phyloP scores from a whole-genome alignment of 2,113 vertebrate genomes.

The Gavialis gangeticus region DNA sequence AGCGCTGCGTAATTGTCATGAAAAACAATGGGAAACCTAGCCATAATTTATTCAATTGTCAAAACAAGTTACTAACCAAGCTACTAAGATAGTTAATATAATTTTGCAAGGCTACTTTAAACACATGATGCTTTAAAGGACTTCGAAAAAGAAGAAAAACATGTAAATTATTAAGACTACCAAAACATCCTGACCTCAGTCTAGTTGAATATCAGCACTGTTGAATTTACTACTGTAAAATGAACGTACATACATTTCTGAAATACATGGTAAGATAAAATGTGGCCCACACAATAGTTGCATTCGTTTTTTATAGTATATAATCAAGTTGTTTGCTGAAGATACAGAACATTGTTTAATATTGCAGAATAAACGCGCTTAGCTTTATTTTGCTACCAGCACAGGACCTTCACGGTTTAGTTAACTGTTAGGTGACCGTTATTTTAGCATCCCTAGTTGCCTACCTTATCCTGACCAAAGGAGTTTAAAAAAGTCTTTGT shows the following conservation, averaged over 20 bases:
- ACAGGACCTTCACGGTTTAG: not conserved
- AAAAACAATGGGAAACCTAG: not conserved
- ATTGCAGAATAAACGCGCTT: not conserved
- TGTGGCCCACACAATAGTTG: not conserved
- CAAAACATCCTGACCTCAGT: not conserved
- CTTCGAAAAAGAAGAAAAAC: too few relatives aligned
- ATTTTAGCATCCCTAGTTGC: not conserved
- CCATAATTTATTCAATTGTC: not conserved
- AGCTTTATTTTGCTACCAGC: not conserved
- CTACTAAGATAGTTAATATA: accelerated
- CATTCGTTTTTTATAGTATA: not conserved
- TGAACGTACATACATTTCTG: not conserved
- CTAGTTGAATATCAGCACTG: not conserved
- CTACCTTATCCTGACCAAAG: not conserved
- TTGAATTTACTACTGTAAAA: not conserved
- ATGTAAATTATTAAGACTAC: not conserved
- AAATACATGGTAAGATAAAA: not conserved
- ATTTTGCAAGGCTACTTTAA: not conserved
- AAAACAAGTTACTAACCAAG: not conserved
- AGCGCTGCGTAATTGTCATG: not conserved
- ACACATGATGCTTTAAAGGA: not conserved
- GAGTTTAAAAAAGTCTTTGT: not conserved
- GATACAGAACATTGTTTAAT: not conserved
- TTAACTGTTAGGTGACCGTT: not conserved
- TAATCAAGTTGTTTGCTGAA: not conserved